phyloP scores from a whole-genome alignment of 1,140 invertebrate species.

The Zaprionus ghesquierei region DNA sequence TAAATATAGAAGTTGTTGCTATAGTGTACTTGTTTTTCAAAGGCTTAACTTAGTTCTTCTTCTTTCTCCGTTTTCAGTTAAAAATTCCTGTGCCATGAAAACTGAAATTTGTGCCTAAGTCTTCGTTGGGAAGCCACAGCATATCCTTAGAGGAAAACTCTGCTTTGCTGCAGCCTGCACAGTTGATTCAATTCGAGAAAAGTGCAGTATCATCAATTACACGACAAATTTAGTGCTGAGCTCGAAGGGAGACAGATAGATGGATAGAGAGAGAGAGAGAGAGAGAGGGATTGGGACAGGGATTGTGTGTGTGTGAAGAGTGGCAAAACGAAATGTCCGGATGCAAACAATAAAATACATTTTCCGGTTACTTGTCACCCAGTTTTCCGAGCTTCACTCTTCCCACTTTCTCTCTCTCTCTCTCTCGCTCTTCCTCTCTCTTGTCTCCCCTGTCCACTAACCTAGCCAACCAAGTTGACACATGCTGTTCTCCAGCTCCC shows the following conservation, averaged over 20 bases:
- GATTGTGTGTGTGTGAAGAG: slow-evolving; percentile 23
- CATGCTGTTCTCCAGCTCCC: slow-evolving; percentile 57
- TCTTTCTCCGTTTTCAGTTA: too few relatives aligned
- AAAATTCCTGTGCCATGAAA: too few relatives aligned
- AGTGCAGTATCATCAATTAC: slow-evolving; percentile 80
- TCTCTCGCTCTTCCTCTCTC: too few relatives aligned
- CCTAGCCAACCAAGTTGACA: slow-evolving; percentile 72
- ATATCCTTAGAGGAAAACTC: neutral
- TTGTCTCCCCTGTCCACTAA: slow-evolving; percentile 13
- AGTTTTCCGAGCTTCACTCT: slow-evolving; percentile 55
- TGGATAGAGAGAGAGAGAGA: neutral
- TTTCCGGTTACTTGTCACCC: slow-evolving; percentile 80
- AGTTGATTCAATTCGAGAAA: slow-evolving; percentile 41
- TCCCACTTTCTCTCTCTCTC: neutral
- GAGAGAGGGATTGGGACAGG: neutral
- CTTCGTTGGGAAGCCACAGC: too few relatives aligned
- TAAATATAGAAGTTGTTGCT: too few relatives aligned
- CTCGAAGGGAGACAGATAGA: slow-evolving; percentile 4
- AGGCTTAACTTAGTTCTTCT: too few relatives aligned
- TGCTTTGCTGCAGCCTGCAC: neutral
- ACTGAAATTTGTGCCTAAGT: too few relatives aligned
- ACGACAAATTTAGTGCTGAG: slow-evolving; percentile 70
- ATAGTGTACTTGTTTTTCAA: too few relatives aligned
- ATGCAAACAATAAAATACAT: slow-evolving; percentile 82
- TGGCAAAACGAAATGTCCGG: slow-evolving; percentile 71